A percentile compares a stretch with the other conserved stretches of the same genome.
Conservation (phyloP, 2,888 invertebrate species). For the Sycophila texana region DNA sequence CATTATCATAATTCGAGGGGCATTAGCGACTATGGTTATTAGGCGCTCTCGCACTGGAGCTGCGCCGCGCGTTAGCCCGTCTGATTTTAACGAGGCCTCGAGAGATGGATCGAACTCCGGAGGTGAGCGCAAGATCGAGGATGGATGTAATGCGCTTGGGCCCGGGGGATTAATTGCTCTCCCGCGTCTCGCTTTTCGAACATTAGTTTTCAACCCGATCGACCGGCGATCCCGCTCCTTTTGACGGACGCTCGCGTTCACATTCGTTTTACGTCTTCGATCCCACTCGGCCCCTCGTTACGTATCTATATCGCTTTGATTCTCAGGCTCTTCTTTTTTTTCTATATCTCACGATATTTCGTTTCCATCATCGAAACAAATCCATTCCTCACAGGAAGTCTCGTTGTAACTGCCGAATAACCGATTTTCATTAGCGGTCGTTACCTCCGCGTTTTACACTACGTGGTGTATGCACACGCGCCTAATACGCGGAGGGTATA, state of each 20-base stretch:
- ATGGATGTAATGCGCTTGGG: background rate
- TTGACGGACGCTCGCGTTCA: background rate
- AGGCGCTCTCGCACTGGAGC: background rate
- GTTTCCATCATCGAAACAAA: no score
- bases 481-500: no score
- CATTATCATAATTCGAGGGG: conserved; percentile 41
- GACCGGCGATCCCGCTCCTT: background rate
- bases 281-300: background rate
- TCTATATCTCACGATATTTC: no score
- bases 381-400: no score
- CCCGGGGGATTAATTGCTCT: background rate
- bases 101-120: conserved; percentile 6
- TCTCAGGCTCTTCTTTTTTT: no score
- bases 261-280: background rate
- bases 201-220: conserved; percentile 25
- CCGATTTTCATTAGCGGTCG: no score
- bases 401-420: no score
- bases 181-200: conserved; percentile 7
- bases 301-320: no score
- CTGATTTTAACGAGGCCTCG: conserved; percentile 11
- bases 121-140: background rate
- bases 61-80: background rate
- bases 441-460: no score
- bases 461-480: no score
- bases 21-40: conserved; percentile 43